Conservation (phyloP, 2,797 vertebrate species). For the Naso thynnoides region DNA sequence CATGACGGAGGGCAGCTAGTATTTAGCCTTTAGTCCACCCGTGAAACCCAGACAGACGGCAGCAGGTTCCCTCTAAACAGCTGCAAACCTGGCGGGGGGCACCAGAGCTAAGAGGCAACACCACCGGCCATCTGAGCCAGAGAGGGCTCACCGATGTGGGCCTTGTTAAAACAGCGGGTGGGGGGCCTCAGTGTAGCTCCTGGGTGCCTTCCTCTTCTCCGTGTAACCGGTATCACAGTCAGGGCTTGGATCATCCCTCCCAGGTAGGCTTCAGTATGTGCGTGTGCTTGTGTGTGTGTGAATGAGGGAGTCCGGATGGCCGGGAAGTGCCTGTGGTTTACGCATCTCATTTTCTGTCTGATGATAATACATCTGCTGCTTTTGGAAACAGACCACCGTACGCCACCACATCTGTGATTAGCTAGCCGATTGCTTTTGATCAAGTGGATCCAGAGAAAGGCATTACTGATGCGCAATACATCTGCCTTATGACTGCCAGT, state of each 20-base stretch:
- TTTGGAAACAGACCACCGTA: constrained; percentile 50
- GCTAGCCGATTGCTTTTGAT: constrained; percentile 69
- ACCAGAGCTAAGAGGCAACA: constrained; percentile 26
- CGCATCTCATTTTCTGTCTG: constrained; percentile 47
- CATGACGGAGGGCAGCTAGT: not conserved
- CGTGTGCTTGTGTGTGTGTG: not conserved
- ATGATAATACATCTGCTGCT: constrained; percentile 61
- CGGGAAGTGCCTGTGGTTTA: constrained; percentile 50
- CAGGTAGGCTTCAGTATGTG: constrained; percentile 30
- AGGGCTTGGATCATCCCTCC: constrained; percentile 40
- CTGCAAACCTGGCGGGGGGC: constrained; percentile 48
- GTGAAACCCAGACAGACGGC: constrained; percentile 21
- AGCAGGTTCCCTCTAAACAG: constrained; percentile 35
- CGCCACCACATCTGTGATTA: constrained; percentile 70
- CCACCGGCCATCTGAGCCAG: constrained; percentile 58
- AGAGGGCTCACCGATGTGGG: constrained; percentile 57
- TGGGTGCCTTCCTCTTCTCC: constrained; percentile 32
- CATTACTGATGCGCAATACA: constrained; percentile 61
- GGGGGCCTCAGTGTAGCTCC: constrained; percentile 41
- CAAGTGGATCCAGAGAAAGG: constrained; percentile 54
- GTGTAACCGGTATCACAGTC: constrained; percentile 40
- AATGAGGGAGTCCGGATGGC: not conserved
- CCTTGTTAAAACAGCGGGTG: constrained; percentile 69
- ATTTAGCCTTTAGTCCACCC: constrained; percentile 7
- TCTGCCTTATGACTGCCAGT: constrained; percentile 67